Conservation (phyloP, 2,888 invertebrate species). For the Brachyptera putata region DNA sequence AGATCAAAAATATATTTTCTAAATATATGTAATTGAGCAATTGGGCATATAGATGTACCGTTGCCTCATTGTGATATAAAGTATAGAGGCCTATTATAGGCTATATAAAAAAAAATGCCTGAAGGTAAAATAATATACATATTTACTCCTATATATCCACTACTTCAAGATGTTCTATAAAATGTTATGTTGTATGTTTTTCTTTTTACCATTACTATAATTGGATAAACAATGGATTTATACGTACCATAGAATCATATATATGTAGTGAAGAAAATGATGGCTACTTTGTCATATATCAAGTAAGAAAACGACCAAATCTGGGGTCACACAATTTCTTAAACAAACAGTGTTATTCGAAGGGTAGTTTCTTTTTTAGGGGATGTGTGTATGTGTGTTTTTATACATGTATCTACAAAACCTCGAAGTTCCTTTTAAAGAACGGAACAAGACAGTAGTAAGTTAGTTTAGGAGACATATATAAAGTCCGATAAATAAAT, state of each 20-base stretch:
- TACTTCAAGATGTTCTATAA: too few relatives aligned
- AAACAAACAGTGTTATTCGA: constrained; percentile 1
- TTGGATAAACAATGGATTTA: neutral
- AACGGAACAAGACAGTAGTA: constrained; percentile 19
- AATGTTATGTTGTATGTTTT: too few relatives aligned
- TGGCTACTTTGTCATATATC: constrained; percentile 11
- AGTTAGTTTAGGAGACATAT: constrained; percentile 21
- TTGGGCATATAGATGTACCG: too few relatives aligned
- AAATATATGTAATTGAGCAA: too few relatives aligned
- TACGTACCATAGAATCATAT: neutral
- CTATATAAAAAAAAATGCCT: too few relatives aligned
- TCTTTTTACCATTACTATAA: constrained; percentile 4
- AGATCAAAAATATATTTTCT: too few relatives aligned
- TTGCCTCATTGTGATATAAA: too few relatives aligned
- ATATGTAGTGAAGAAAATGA: constrained; percentile 9
- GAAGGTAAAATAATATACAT: too few relatives aligned
- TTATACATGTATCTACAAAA: constrained; percentile 21
- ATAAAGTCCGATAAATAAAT: constrained; percentile 23
- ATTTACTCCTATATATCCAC: too few relatives aligned
- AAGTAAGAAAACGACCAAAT: constrained; percentile 4
- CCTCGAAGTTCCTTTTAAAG: constrained; percentile 20
- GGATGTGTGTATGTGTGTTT: too few relatives aligned
- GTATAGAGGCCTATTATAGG: too few relatives aligned
- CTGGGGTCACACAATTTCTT: constrained; percentile 16
- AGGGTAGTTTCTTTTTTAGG: constrained; percentile 9